Evolutionary conservation across 2,797 vertebrate species (phyloP).

Genomic region (Megalops cyprinoides): DNA sequence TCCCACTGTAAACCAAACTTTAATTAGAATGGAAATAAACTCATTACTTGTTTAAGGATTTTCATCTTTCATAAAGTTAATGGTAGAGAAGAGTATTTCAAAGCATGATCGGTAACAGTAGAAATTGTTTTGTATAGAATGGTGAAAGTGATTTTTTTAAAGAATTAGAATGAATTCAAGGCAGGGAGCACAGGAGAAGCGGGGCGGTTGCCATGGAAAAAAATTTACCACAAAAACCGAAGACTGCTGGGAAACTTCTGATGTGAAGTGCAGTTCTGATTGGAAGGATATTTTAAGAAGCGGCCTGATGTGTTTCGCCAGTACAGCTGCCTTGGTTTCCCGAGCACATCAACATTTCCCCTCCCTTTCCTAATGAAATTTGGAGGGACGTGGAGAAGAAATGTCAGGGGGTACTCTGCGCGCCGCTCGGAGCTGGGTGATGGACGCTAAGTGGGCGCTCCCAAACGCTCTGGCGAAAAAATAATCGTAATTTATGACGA

Average conservation of each 20-base stretch:
- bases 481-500: neutral
- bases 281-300: neutral
- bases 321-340: conserved; percentile 16
- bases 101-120: too few species aligned
- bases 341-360: conserved; percentile 18
- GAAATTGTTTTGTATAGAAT: too few species aligned
- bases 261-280: neutral
- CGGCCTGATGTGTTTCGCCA: conserved; percentile 11
- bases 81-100: too few species aligned
- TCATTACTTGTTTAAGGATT: too few species aligned
- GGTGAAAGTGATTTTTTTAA: too few species aligned
- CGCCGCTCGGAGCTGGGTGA: neutral
- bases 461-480: neutral
- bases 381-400: neutral
- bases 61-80: too few species aligned
- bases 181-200: neutral
- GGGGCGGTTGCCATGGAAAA: neutral
- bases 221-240: neutral
- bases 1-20: neutral
- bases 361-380: conserved; percentile 32
- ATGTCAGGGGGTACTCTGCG: neutral
- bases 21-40: neutral
- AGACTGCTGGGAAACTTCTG: neutral
- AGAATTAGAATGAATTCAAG: too few species aligned
- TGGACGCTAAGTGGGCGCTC: neutral